Base-by-base conservation (phyloP, 2,113 vertebrate species). In the Gallinago paraguaiae region DNA sequence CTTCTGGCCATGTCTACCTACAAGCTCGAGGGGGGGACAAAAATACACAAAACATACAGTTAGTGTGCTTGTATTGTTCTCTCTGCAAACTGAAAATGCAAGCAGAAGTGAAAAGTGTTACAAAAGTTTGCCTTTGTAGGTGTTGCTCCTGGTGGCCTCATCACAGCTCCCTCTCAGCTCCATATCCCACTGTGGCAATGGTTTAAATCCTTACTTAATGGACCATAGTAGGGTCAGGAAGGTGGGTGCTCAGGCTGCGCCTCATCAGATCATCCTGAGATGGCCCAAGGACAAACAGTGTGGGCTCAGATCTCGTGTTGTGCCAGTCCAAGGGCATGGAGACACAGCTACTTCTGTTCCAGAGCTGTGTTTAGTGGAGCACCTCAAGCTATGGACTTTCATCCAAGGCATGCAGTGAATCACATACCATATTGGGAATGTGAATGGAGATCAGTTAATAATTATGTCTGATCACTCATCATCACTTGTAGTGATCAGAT, bases 241-340 rank as follows among this genome's bases (percentile, higher is more conserved):
- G 13, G 27, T 56, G 33, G 10, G 4, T 43, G 39, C 27, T 70
- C 10, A 28, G 70, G 25, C 41, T 69, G 8, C 72, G 20, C 28
- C 17, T 82, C 4, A 4, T 31, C 0, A 0, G 5, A 35, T 60
- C 3, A 6, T 7, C 33, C 11, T 2, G 3, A 10, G 72, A 20
- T n/a, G n/a, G 19, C 35, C 13, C 4, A 16, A 28, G 33, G 37
- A 17, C 25, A 53, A 68, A 11, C 14, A 14, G 20, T 0, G 1
- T 37, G 59, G 72, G 41, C n/a, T 57, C 3, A 16, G 59, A 25
- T 30, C 33, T 65, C 0, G 1, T 0, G 0, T 17, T 27, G 9
- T 77, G 48, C 24, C 60, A 64, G 11, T 37, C 41, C 43, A 14
- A 17, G 41, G 15, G 6, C 30, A 7, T 22, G 13, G 18, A 74